phyloP scores from a whole-genome alignment of 35 echinoderm and acorn worm genomes.

The Lytechinus pictus region DNA sequence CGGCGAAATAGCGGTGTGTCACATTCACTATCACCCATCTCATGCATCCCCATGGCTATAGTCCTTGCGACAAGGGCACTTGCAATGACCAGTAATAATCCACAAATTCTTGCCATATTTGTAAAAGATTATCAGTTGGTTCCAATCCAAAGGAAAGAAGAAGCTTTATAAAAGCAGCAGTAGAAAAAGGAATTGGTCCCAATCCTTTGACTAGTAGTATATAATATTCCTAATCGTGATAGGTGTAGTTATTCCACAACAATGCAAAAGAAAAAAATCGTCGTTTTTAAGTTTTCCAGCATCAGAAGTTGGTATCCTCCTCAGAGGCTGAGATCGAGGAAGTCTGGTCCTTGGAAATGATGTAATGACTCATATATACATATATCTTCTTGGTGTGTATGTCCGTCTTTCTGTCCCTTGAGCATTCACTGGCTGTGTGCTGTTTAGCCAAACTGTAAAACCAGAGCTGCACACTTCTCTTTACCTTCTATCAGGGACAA shows the following conservation, averaged over 20 bases:
- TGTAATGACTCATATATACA: background rate
- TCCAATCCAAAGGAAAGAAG: background rate
- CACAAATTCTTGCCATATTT: conserved; percentile 13
- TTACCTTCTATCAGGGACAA: background rate
- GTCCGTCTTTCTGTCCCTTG: no score
- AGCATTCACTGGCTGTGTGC: background rate
- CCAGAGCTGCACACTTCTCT: background rate
- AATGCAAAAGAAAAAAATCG: background rate
- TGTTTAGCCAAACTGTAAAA: background rate
- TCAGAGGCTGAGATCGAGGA: background rate
- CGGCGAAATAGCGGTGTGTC: background rate
- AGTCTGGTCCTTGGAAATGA: background rate
- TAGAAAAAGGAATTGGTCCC: background rate
- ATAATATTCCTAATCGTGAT: background rate
- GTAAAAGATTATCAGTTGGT: background rate
- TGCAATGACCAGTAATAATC: background rate
- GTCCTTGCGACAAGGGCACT: conserved; percentile 7
- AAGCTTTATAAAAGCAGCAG: background rate
- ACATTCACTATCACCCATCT: background rate
- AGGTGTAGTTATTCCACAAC: background rate
- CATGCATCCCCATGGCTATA: background rate
- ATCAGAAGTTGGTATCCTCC: background rate
- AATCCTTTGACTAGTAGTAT: background rate
- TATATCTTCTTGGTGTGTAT: background rate
- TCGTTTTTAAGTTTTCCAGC: background rate